Conservation (phyloP, 2,888 invertebrate species). For the Galeopsomyia nigrocyanea region DNA sequence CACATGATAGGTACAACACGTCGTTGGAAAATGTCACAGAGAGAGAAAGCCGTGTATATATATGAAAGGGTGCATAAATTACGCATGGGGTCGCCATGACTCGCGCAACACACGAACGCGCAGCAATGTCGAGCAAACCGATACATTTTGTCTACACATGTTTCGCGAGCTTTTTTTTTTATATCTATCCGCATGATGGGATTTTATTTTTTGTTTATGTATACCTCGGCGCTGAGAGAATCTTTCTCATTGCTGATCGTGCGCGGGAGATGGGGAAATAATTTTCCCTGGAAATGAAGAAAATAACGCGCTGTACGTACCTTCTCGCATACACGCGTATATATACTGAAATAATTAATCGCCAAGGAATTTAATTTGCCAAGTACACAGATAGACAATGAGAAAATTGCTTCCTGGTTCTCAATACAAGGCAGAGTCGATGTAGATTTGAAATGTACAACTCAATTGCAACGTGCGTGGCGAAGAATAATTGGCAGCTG, state of each 20-base stretch:
- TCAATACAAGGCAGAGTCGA: too few relatives aligned
- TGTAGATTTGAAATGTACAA: too few relatives aligned
- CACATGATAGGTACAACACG: conserved; percentile 37
- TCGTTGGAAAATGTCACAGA: conserved; percentile 37
- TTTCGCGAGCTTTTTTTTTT: conserved; percentile 10
- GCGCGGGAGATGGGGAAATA: too few relatives aligned
- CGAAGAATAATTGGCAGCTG: too few relatives aligned
- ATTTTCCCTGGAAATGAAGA: neutral
- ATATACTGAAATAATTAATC: too few relatives aligned
- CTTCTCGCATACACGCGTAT: too few relatives aligned
- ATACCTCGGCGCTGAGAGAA: neutral
- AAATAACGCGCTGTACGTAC: too few relatives aligned
- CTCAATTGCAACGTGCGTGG: too few relatives aligned
- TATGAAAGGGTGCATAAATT: conserved; percentile 46
- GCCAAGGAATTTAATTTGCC: too few relatives aligned
- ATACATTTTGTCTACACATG: conserved; percentile 40
- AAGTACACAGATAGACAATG: too few relatives aligned
- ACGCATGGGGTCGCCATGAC: conserved; percentile 39
- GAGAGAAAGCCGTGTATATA: neutral
- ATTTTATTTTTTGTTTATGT: conserved; percentile 7
- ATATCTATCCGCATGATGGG: conserved; percentile 16
- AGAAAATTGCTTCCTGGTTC: too few relatives aligned
- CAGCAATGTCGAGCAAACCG: conserved; percentile 38
- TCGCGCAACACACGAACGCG: conserved; percentile 3
- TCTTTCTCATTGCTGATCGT: too few relatives aligned